Percentiles rank a stretch among this genome's conserved stretches.
phyloP scores from a whole-genome alignment of 1,140 invertebrate species.

The Drosophila kepulauana region DNA sequence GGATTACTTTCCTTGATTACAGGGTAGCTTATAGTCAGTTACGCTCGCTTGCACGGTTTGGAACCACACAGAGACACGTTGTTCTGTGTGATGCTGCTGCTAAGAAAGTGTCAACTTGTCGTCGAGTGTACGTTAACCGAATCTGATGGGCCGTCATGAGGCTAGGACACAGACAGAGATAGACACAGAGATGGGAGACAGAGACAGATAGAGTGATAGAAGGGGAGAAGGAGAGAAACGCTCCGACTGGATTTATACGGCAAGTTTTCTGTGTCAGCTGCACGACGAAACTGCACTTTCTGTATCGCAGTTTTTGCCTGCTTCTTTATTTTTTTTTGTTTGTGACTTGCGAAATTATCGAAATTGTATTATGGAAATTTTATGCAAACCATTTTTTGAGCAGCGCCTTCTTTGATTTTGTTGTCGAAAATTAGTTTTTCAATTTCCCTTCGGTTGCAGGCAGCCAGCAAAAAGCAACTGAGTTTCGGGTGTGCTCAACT shows the following conservation, averaged over 20 bases:
- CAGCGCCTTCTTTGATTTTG: constrained; percentile 64
- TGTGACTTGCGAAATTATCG: constrained; percentile 66
- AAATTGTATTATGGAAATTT: constrained; percentile 79
- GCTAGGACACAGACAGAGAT: not conserved
- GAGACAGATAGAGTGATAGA: not conserved
- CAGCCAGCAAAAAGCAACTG: constrained; percentile 3
- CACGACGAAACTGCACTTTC: constrained; percentile 4
- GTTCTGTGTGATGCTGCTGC: constrained; percentile 4
- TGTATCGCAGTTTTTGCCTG: constrained; percentile 7
- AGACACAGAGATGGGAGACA: not conserved
- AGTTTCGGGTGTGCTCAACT: not conserved
- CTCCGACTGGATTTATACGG: not conserved
- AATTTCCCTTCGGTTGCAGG: constrained; percentile 54
- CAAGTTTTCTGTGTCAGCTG: constrained; percentile 21
- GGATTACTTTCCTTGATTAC: not conserved
- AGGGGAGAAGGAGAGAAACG: no score
- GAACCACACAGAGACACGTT: constrained; percentile 11
- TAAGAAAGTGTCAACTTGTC: constrained; percentile 32
- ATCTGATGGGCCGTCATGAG: constrained; percentile 22
- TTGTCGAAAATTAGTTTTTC: constrained; percentile 75
- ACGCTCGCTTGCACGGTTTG: not conserved
- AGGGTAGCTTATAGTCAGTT: not conserved
- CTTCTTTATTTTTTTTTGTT: constrained; percentile 2
- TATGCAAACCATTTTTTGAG: constrained; percentile 62
- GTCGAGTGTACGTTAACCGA: constrained; percentile 16